Evolutionary conservation across 2,113 vertebrate genomes (phyloP), one percentile per base, ranked within the genome.

Genomic region (Antennarius striatus): DNA sequence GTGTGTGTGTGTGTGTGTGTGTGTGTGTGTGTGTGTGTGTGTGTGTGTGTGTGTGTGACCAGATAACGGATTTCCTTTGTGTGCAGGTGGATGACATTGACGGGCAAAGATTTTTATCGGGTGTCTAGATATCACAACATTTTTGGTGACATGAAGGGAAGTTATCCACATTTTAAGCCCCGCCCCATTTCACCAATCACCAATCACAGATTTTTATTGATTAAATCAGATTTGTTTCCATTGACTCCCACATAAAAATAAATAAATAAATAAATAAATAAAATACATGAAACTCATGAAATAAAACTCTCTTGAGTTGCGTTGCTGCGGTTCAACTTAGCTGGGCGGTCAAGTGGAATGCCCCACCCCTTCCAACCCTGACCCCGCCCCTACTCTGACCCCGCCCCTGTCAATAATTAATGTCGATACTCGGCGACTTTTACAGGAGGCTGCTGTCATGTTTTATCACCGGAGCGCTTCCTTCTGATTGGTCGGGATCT

Each of bases 361-460:
- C 22, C 22, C 22, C 22, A 22, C 22, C 22, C 22, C 85, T 84
- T 81, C 84, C 73, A 40, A 50, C 66, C 73, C 79, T 86, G 88
- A 85, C 70, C 79, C 85, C 82, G 78, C 63, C 65, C 83, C 65
- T 11, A 63, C 63, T 22, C 22, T 22, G 22, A 36, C 65, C 84
- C 22, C 28, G 16, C 64, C 56, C 56, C 56, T 2, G 61, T 90
- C 82, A 88, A 90, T 90, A 90, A 91, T 90, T 90, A 85, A 88
- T 86, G 86, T 65, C 48, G 59, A 54, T 83, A 87, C 78, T 76
- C 68, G 53, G 14, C 2, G 77, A 85, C 81, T 89, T 91, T 91
- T 86, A 89, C 77, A 82, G 79, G 74, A 86, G 79, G 77, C 83
- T 73, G 60, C 73, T 61, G 77, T 74, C 68, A 40, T 51, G 80